Conservation (phyloP, 2,797 vertebrate species). For the Gila robusta region DNA sequence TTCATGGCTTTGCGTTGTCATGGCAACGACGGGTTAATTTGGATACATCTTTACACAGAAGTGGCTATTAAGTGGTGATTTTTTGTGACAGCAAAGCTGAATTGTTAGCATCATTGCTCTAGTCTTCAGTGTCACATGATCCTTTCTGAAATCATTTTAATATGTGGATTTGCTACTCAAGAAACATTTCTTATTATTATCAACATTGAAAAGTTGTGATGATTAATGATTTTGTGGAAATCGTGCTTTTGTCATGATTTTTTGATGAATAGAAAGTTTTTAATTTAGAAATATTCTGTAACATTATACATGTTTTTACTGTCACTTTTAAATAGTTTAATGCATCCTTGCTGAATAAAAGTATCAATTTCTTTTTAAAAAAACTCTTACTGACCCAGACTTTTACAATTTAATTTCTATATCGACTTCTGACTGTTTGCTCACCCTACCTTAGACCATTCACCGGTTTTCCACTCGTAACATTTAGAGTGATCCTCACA, state of each 20-base stretch:
- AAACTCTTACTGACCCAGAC: background rate
- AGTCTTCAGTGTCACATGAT: background rate
- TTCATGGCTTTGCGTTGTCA: background rate
- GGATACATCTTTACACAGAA: background rate
- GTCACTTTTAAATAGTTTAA: background rate
- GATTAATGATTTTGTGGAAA: background rate
- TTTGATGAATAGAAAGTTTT: background rate
- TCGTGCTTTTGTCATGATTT: background rate
- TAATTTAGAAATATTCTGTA: background rate
- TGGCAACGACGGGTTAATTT: background rate
- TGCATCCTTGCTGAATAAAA: background rate
- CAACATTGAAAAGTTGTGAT: background rate
- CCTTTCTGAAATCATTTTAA: background rate
- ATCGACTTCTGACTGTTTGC: background rate
- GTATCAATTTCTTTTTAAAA: background rate
- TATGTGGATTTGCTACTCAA: background rate
- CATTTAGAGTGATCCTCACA: constrained; percentile 92
- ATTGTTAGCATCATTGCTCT: background rate
- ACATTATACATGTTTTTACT: background rate
- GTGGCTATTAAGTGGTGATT: background rate
- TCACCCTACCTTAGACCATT: constrained; percentile 91
- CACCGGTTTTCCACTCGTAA: constrained; percentile 96
- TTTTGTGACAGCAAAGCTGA: background rate
- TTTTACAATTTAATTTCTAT: background rate
- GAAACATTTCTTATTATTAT: background rate